A percentile compares a stretch with the other conserved stretches of the same genome.
These are phyloP conservation scores for Pelosia muscerda DNA, from an alignment of 2,888 invertebrate species.

Conservation along the genomic window DNA sequence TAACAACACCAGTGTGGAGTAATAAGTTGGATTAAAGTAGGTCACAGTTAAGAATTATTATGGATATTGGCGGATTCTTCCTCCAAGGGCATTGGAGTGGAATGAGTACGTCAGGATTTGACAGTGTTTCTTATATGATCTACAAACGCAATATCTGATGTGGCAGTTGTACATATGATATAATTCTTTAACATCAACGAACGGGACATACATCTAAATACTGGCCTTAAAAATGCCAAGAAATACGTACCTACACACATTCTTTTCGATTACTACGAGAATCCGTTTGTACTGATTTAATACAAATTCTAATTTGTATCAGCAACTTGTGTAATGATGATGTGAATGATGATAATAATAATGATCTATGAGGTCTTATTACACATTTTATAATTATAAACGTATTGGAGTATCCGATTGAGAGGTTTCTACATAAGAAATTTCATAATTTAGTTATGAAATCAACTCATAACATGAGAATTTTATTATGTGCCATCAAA, in stretches of 20 bases:
- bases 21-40: background rate
- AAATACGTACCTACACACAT: background rate
- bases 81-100: background rate
- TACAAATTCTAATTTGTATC: conserved; percentile 7
- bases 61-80: background rate
- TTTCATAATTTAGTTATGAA: background rate
- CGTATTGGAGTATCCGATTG: conserved; percentile 15
- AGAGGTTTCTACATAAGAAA: conserved; percentile 18
- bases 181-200: background rate
- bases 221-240: conserved; percentile 1
- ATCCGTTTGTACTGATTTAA: background rate
- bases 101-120: background rate
- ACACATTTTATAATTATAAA: conserved; percentile 13
- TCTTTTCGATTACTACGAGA: background rate
- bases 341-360: too few relatives aligned
- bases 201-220: background rate
- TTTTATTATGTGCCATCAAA: background rate
- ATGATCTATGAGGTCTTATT: conserved; percentile 21
- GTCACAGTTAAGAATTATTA: background rate
- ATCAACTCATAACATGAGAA: background rate
- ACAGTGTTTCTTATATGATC: background rate
- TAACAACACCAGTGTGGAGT: background rate
- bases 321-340: background rate
- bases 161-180: background rate
- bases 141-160: background rate